A percentile compares a stretch with the other conserved stretches of the same genome.
phyloP scores from a whole-genome alignment of 2,113 vertebrate species.

The Erythrocebus patas region DNA sequence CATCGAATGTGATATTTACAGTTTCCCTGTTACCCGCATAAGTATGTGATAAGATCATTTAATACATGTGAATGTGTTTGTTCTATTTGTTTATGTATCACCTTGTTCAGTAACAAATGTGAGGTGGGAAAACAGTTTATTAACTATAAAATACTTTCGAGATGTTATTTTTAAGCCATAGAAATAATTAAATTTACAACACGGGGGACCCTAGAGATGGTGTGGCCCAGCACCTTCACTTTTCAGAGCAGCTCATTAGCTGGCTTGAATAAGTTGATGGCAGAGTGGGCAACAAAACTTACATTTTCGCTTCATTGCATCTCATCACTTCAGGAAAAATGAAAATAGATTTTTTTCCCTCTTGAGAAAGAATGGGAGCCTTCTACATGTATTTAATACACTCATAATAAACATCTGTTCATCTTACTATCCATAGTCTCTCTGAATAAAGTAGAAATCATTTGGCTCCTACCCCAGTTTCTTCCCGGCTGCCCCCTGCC shows the following conservation, averaged over 20 bases:
- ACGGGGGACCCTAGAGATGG: not conserved
- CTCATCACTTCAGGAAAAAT: not conserved
- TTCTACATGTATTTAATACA: not conserved
- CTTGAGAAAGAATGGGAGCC: not conserved
- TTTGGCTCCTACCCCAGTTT: slow-evolving; percentile 53
- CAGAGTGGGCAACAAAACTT: not conserved
- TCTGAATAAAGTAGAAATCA: not conserved
- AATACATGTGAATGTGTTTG: not conserved
- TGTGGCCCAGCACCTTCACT: not conserved
- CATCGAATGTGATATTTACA: not conserved
- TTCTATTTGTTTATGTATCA: slow-evolving; percentile 43
- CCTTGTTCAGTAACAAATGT: slow-evolving; percentile 2
- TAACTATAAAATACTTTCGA: not conserved
- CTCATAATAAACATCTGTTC: not conserved
- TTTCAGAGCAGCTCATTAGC: not conserved
- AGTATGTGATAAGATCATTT: slow-evolving; percentile 7
- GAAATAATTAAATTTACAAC: not conserved
- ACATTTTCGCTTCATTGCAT: not conserved
- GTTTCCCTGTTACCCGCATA: not conserved
- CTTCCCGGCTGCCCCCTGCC: not conserved
- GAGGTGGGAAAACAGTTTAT: slow-evolving; percentile 41
- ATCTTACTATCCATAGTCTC: not conserved
- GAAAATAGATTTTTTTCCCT: not conserved
- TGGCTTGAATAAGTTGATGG: not conserved
- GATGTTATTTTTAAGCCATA: slow-evolving; percentile 9